Evolutionary conservation across 1,140 invertebrate species (phyloP).

Genomic region (Hyphantria cunea): DNA sequence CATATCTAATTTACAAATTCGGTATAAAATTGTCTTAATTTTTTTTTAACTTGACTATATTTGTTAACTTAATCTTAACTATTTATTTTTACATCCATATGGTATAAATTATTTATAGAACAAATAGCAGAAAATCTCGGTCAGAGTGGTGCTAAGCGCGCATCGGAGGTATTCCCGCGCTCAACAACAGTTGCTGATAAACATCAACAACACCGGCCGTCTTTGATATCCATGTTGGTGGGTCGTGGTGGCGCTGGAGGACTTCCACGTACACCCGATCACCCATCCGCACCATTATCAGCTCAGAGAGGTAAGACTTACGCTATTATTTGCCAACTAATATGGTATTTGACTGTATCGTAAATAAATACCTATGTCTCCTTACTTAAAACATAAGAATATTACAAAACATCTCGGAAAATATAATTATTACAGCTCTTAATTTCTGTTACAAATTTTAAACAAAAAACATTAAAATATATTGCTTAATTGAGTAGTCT

Average conservation of each 20-base stretch:
- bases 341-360: too few species aligned
- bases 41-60: too few species aligned
- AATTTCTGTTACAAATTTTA: neutral
- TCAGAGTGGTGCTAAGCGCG: constrained; percentile 54
- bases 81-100: too few species aligned
- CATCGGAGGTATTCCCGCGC: constrained; percentile 63
- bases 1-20: too few species aligned
- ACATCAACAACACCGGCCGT: constrained; percentile 84
- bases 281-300: constrained; percentile 69
- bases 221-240: constrained; percentile 87
- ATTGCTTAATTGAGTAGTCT: too few species aligned
- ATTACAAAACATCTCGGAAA: too few species aligned
- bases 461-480: neutral
- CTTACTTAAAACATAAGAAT: too few species aligned
- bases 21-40: too few species aligned
- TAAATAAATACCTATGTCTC: too few species aligned
- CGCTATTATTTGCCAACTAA: neutral
- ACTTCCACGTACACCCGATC: constrained; percentile 77
- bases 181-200: constrained; percentile 85
- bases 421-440: too few species aligned
- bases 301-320: constrained; percentile 65
- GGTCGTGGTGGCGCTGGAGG: constrained; percentile 79
- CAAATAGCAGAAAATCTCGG: constrained; percentile 65
- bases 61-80: too few species aligned
- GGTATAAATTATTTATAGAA: constrained; percentile 35